phyloP scores from a whole-genome alignment of 53 echinoderm and acorn worm genomes.

The Henricia sp. region DNA sequence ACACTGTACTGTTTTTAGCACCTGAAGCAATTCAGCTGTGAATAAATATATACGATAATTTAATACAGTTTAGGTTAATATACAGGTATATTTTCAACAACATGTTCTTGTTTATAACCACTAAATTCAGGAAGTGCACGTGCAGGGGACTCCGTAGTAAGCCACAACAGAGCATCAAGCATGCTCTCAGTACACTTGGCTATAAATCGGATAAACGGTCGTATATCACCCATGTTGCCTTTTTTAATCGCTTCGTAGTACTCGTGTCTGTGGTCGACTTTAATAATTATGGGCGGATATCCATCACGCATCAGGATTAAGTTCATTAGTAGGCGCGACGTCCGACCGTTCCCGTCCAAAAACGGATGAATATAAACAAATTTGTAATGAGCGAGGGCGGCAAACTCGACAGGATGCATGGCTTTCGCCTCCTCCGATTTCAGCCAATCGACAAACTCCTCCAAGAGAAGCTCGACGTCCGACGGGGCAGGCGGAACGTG shows the following conservation, averaged over 20 bases:
- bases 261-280: constrained; percentile 75
- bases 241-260: constrained; percentile 88
- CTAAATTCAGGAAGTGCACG: constrained; percentile 68
- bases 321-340: constrained; percentile 93
- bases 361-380: constrained; percentile 96
- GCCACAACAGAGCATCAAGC: constrained; percentile 87
- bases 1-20: too few relatives aligned
- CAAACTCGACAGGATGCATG: constrained; percentile 92
- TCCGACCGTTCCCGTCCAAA: constrained; percentile 92
- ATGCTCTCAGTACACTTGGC: constrained; percentile 76
- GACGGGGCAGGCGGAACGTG: constrained; percentile 87
- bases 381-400: constrained; percentile 94
- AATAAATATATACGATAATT: too few relatives aligned
- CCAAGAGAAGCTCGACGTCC: constrained; percentile 72
- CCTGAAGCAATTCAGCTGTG: too few relatives aligned
- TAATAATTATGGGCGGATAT: constrained; percentile 91
- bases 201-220: constrained; percentile 95
- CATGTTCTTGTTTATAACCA: not conserved
- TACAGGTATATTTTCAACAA: constrained; percentile 34
- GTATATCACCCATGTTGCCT: constrained; percentile 87
- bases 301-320: constrained; percentile 86
- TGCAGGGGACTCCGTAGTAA: constrained; percentile 56
- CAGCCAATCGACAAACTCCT: constrained; percentile 89
- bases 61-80: too few relatives aligned
- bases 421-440: constrained; percentile 78